Percentiles rank a stretch among this genome's conserved stretches.
Conservation (phyloP, 1,140 invertebrate genomes). For the Eueides isabella region DNA sequence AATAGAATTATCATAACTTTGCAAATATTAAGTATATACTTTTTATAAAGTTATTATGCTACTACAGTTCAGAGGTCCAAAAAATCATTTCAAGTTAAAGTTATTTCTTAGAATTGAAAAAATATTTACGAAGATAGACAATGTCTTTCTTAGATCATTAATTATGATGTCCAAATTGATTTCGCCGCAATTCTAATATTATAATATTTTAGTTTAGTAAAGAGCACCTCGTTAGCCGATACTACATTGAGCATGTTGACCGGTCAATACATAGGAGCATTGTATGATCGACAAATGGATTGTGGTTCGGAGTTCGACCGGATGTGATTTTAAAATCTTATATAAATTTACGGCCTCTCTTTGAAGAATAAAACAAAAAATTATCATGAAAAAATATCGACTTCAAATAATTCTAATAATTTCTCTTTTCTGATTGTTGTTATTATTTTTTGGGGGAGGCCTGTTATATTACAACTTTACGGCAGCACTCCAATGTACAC, state of each 20-base stretch:
- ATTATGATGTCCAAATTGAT: no score
- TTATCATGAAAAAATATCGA: no score
- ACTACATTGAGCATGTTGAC: neutral
- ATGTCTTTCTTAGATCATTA: no score
- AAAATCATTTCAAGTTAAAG: no score
- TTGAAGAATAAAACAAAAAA: neutral
- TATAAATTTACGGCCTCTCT: neutral
- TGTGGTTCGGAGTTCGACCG: neutral
- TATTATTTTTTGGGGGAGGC: neutral
- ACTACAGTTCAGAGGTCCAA: no score
- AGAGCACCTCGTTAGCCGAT: neutral
- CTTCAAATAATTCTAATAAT: no score
- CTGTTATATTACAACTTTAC: neutral
- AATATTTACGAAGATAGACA: neutral
- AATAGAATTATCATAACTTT: no score
- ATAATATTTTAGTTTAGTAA: neutral
- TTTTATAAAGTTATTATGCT: no score
- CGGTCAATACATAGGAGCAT: neutral
- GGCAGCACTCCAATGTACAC: neutral
- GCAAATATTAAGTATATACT: no score
- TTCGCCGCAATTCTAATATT: neutral
- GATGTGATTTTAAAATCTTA: neutral
- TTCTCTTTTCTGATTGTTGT: no score
- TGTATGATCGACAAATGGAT: conserved; percentile 5
- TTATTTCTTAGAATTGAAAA: neutral